A percentile compares a stretch with the other conserved stretches of the same genome.
Conservation (phyloP, 1,140 invertebrate species). For the Drosophila aff. region DNA sequence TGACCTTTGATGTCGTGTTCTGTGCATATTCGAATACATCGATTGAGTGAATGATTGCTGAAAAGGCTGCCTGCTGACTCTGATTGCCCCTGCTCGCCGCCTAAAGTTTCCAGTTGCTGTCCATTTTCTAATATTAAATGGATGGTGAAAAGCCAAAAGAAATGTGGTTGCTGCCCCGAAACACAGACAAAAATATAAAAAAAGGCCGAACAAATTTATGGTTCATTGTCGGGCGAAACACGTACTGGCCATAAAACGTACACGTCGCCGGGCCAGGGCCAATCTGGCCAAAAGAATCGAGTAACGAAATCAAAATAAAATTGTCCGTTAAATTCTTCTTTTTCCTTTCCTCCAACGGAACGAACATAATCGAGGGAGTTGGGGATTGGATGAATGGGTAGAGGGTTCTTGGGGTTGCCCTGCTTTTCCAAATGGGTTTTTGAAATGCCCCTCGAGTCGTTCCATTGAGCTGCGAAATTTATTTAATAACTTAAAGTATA, state of each 20-base stretch:
- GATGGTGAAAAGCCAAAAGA: conserved; percentile 10
- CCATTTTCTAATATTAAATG: conserved; percentile 53
- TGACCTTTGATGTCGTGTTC: conserved; percentile 52
- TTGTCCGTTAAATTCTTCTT: conserved; percentile 48
- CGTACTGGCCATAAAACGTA: conserved; percentile 74
- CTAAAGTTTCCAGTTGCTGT: conserved; percentile 25
- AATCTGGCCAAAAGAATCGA: conserved; percentile 42
- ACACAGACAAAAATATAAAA: neutral
- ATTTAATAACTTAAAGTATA: conserved; percentile 13
- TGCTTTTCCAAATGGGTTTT: conserved; percentile 21
- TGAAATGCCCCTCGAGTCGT: conserved; percentile 16
- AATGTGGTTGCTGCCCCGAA: conserved; percentile 10
- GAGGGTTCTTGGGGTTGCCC: conserved; percentile 7
- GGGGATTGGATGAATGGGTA: neutral
- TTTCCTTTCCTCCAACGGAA: conserved; percentile 13
- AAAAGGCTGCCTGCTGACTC: conserved; percentile 53
- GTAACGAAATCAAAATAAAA: conserved; percentile 53
- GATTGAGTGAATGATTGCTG: conserved; percentile 75
- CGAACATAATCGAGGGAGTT: conserved; percentile 29
- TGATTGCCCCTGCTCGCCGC: neutral
- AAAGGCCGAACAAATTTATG: conserved; percentile 21
- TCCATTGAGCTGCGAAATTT: neutral
- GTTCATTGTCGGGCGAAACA: conserved; percentile 46
- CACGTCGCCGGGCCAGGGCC: conserved; percentile 43
- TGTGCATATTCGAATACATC: conserved; percentile 68